These are phyloP conservation scores for Microplitis demolitor DNA, from an alignment of 1,140 invertebrate species.

Conservation along the genomic window DNA sequence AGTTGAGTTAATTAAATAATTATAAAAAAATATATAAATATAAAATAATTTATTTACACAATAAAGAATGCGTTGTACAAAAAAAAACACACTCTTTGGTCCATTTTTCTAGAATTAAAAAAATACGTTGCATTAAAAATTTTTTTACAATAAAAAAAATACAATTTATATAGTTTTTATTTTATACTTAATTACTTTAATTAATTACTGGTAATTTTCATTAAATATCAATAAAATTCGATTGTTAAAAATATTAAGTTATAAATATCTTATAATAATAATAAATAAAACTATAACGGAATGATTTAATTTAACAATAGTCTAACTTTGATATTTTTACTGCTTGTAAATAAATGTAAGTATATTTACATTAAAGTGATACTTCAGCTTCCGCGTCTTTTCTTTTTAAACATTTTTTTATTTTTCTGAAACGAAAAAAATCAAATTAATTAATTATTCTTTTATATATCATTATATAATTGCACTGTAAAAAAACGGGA, in stretches of 20 bases:
- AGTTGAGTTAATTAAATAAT: neutral
- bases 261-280: no score
- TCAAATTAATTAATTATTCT: neutral
- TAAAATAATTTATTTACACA: constrained; percentile 30
- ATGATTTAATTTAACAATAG: constrained; percentile 29
- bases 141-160: constrained; percentile 2
- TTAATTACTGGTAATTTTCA: no score
- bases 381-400: constrained; percentile 41
- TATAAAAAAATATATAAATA: constrained; percentile 3
- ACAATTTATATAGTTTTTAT: no score
- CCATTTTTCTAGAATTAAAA: constrained; percentile 2
- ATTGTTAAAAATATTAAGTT: no score
- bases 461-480: no score
- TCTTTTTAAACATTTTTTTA: constrained; percentile 25
- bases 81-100: neutral
- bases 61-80: constrained; percentile 11
- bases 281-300: constrained; percentile 11
- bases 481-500: no score
- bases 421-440: constrained; percentile 27
- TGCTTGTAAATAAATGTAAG: neutral
- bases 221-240: no score
- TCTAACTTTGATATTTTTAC: neutral
- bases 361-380: constrained; percentile 31
- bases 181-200: no score
- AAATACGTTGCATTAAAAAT: constrained; percentile 5